Base-by-base conservation (phyloP, 2,888 invertebrate genomes). In the Phasia obesa region DNA sequence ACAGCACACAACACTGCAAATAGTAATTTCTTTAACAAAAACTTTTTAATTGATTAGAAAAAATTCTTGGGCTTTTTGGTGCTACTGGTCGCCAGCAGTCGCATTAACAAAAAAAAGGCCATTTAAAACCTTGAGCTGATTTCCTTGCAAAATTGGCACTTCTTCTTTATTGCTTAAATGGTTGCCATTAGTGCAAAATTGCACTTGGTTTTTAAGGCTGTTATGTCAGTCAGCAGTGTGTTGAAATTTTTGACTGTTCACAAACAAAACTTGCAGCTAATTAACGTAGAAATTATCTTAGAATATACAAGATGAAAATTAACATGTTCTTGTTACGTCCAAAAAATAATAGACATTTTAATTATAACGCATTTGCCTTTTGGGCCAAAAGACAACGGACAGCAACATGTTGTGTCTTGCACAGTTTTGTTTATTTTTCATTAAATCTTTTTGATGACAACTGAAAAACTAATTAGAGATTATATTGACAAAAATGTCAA, bases 261-360 rank as follows among this genome's bases (percentile, higher is more conserved):
- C 11, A 35, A 78, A 25, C 53, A 19, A 49, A 47, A 64, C 17
- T 57, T 64, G 64, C 70, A 44, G 55, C 70, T 71, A 78, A 78
- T 78, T 78, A 78, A 42, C 75, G 38, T n/a, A 21, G 38, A 71
- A 57, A 47, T 49, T 62, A 47, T 62, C 13, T 62, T 4, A 38
- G 6, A 44, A 70, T 15, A 49, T 23, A 44, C 53, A 44, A 35
- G 23, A 31, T 38, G 25, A 59, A 67, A 55, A 53, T 65, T 35
- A 47, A 67, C 51, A 53, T 80, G 82, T 27, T 78, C 75, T 75
- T 47, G 60, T 83, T 75, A 55, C 79, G 83, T 79, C 79, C 65
- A 71, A 71, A 75, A 55, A 13, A 47, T 55, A 57, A 73, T 38
- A 76, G 76, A 81, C 73, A 62, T 69, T 82, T 82, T 77, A 82